A percentile compares a stretch with the other conserved stretches of the same genome.
These are phyloP conservation scores for Agrochola litura DNA, from an alignment of 2,888 invertebrate species.

Conservation along the genomic window DNA sequence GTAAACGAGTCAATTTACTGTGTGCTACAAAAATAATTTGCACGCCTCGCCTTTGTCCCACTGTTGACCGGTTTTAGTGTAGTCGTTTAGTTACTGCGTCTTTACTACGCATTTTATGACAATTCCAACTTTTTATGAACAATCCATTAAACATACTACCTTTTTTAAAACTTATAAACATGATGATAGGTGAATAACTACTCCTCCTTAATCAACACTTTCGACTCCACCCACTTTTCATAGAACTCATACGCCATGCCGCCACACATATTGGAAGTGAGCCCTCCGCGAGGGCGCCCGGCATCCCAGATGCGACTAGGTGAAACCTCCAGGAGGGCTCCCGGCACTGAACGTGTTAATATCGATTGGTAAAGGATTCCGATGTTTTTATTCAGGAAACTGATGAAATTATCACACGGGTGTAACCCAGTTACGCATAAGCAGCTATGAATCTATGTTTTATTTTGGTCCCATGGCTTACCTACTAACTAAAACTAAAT, in stretches of 20 bases:
- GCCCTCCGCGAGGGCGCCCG: too few relatives aligned
- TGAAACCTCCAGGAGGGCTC: too few relatives aligned
- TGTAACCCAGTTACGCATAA: not conserved
- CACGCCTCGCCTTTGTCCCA: constrained; percentile 34
- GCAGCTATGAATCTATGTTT: constrained; percentile 6
- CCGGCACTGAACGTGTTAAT: not conserved
- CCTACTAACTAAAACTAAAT: too few relatives aligned
- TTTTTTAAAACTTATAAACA: not conserved
- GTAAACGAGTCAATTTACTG: constrained; percentile 23
- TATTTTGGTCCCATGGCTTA: not conserved
- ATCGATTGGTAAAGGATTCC: not conserved
- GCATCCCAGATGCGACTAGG: too few relatives aligned
- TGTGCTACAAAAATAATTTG: constrained; percentile 28
- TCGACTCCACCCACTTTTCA: too few relatives aligned
- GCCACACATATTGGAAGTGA: too few relatives aligned
- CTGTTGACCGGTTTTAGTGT: constrained; percentile 51
- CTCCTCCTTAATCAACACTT: not conserved
- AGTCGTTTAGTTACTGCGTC: constrained; percentile 17
- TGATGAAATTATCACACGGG: not conserved
- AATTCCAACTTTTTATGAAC: constrained; percentile 22
- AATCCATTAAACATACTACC: not conserved
- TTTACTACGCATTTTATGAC: constrained; percentile 23
- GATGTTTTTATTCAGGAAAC: not conserved
- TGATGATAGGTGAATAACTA: not conserved
- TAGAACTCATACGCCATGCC: too few relatives aligned